Evolutionary conservation across 2,797 vertebrate genomes (phyloP).

Genomic region (Phrynocephalus guinanensis): DNA sequence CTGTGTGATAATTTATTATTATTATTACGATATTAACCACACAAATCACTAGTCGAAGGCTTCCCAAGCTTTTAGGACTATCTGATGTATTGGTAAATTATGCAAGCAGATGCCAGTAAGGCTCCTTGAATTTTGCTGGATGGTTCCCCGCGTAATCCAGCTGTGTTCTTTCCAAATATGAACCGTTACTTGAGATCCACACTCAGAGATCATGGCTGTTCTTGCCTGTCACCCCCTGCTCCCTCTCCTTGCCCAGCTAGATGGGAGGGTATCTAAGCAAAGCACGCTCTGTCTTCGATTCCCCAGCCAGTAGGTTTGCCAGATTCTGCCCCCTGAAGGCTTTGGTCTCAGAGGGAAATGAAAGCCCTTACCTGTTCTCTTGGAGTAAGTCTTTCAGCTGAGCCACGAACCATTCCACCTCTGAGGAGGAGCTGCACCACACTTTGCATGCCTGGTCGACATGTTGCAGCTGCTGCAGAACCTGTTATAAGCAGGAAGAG

Average conservation of each 20-base stretch:
- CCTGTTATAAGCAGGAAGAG: conserved; percentile 61
- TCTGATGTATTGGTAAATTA: too few relatives aligned
- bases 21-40: too few relatives aligned
- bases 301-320: too few relatives aligned
- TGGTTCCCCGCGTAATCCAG: background rate
- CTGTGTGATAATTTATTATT: too few relatives aligned
- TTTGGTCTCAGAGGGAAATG: too few relatives aligned
- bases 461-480: conserved; percentile 73
- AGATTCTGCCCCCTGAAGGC: background rate
- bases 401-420: conserved; percentile 89
- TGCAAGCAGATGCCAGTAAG: background rate
- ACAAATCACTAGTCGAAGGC: too few relatives aligned
- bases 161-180: background rate
- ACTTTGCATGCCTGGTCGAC: conserved; percentile 68
- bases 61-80: too few relatives aligned
- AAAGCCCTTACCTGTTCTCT: conserved; percentile 80
- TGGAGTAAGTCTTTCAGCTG: conserved; percentile 88
- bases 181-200: background rate
- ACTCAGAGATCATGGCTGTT: background rate
- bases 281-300: too few relatives aligned
- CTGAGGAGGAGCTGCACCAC: conserved; percentile 82
- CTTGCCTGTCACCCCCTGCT: too few relatives aligned
- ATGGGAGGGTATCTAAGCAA: background rate
- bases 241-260: background rate
- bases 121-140: background rate